phyloP scores from a whole-genome alignment of 2,113 vertebrate genomes.

The Gambusia holbrooki region DNA sequence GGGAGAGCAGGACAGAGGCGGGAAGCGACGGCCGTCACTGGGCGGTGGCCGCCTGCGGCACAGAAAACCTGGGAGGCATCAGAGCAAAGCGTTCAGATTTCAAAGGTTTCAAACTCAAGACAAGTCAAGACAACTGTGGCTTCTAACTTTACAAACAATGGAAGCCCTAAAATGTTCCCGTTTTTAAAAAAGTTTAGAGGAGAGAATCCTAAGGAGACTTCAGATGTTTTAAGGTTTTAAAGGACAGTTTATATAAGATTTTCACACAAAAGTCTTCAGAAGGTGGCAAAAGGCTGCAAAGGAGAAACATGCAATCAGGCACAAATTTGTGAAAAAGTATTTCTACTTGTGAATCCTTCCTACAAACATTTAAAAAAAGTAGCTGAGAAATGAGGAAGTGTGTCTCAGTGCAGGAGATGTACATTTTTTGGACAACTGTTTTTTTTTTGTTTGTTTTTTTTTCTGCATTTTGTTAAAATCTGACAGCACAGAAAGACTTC shows the following conservation, averaged over 20 bases:
- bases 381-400: neutral
- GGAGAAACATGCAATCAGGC: neutral
- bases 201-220: neutral
- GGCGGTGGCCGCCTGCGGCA: conserved; percentile 82
- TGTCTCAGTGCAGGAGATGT: too few relatives aligned
- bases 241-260: neutral
- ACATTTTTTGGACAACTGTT: too few relatives aligned
- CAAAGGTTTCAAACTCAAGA: neutral
- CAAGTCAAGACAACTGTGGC: neutral
- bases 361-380: neutral
- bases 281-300: neutral
- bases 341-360: neutral
- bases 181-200: neutral
- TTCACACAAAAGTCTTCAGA: neutral
- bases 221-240: neutral
- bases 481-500: too few relatives aligned
- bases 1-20: conserved; percentile 31
- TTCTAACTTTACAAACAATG: neutral
- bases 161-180: neutral
- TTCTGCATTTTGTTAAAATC: too few relatives aligned
- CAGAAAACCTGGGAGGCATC: conserved; percentile 70
- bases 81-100: conserved; percentile 19
- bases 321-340: neutral
- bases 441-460: too few relatives aligned
- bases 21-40: conserved; percentile 77